These are phyloP conservation scores for Ceratosolen solmsi DNA, from an alignment of 1,140 invertebrate species.

Conservation along the genomic window DNA sequence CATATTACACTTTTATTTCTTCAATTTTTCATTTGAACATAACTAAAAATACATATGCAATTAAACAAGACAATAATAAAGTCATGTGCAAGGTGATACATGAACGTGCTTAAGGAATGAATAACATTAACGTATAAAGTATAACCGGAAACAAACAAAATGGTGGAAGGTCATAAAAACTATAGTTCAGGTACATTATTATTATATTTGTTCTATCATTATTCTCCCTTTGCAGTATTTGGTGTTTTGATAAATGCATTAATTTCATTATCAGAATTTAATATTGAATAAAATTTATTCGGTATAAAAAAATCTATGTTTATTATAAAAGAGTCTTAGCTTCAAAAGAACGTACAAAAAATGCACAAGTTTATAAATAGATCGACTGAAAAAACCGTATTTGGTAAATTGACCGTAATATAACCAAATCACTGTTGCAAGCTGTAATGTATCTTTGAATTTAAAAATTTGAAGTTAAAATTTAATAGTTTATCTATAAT, in stretches of 20 bases:
- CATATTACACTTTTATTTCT: neutral
- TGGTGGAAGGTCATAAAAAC: neutral
- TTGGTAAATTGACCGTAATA: too few species aligned
- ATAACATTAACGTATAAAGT: neutral
- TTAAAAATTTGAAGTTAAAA: too few species aligned
- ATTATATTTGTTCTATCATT: too few species aligned
- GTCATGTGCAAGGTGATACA: neutral
- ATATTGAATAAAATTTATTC: too few species aligned
- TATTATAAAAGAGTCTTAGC: neutral
- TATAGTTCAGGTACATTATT: neutral
- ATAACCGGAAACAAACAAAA: neutral
- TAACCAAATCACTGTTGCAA: too few species aligned
- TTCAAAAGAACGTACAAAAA: neutral
- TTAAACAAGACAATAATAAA: neutral
- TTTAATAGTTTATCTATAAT: too few species aligned
- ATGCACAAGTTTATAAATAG: neutral
- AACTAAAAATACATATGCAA: neutral
- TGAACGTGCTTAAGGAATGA: neutral
- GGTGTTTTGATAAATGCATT: too few species aligned
- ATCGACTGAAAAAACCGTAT: too few species aligned
- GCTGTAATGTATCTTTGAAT: too few species aligned
- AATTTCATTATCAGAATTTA: too few species aligned
- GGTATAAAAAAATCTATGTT: neutral
- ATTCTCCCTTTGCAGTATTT: too few species aligned
- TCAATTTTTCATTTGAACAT: neutral